Evolutionary conservation across 2,113 vertebrate species (phyloP).

Genomic region (Tyrannus savana): DNA sequence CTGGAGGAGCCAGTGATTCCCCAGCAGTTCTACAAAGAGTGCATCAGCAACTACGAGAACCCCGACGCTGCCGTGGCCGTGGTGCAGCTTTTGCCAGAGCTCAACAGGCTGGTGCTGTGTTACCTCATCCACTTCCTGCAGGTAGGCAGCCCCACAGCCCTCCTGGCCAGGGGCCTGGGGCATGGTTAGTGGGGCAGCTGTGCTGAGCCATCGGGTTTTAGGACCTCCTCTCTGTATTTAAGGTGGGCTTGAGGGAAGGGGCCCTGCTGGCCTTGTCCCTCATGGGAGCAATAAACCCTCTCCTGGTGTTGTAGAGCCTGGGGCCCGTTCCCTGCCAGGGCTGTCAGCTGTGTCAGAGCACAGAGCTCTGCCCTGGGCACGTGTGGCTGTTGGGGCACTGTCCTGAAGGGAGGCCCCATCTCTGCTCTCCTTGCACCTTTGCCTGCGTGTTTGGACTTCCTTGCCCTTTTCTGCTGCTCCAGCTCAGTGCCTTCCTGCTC

Average conservation of each 20-base stretch:
- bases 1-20: constrained; percentile 91
- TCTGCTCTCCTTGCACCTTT: not conserved
- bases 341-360: not conserved
- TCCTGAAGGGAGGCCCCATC: not conserved
- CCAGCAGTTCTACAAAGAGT: constrained; percentile 87
- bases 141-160: constrained; percentile 61
- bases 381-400: not conserved
- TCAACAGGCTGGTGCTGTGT: constrained; percentile 87
- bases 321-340: not conserved
- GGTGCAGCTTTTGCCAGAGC: constrained; percentile 86
- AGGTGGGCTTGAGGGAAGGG: not conserved
- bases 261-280: not conserved
- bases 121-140: constrained; percentile 93
- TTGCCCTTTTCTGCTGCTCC: not conserved
- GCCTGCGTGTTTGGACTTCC: not conserved
- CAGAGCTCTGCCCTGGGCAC: not conserved
- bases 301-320: not conserved
- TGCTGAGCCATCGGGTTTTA: not conserved
- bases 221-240: not conserved
- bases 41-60: constrained; percentile 87
- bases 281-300: not conserved
- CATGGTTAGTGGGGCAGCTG: not conserved
- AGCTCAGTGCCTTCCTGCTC: not conserved
- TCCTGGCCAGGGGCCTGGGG: not conserved
- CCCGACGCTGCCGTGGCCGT: constrained; percentile 84